These are phyloP conservation scores for Caenorhabditis sp. DNA, from an alignment of 2,888 invertebrate species.

Conservation along the genomic window DNA sequence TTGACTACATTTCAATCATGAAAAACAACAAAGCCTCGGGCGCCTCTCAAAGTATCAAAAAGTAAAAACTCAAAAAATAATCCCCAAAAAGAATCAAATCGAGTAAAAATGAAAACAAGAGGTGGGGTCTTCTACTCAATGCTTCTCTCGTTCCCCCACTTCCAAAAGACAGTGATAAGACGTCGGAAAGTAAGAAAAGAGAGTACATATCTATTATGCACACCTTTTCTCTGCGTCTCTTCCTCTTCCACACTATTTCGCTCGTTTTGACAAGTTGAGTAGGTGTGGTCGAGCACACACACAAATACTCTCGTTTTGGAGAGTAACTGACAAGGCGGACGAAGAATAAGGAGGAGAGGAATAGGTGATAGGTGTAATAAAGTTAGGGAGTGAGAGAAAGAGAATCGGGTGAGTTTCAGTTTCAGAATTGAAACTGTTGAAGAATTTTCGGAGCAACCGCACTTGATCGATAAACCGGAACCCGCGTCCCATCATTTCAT, in stretches of 20 bases:
- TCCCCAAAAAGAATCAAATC: not conserved
- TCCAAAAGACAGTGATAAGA: constrained; percentile 25
- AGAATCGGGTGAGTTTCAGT: not conserved
- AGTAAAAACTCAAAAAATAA: not conserved
- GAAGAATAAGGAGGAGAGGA: not conserved
- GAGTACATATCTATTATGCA: constrained; percentile 46
- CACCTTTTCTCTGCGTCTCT: constrained; percentile 20
- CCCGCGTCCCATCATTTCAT: too few relatives aligned
- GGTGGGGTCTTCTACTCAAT: not conserved
- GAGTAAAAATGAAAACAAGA: not conserved
- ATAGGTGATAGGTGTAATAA: constrained; percentile 5
- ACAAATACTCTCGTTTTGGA: constrained; percentile 36
- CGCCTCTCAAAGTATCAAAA: not conserved
- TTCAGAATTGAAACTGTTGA: too few relatives aligned
- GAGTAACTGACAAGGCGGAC: constrained; percentile 17
- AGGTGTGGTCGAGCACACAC: constrained; percentile 55
- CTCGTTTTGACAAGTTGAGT: constrained; percentile 20
- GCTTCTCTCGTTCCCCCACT: not conserved
- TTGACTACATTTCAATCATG: not conserved
- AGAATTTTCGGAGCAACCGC: too few relatives aligned
- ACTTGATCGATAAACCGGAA: too few relatives aligned
- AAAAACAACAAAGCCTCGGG: not conserved
- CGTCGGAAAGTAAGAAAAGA: constrained; percentile 29
- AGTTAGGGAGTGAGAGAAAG: not conserved
- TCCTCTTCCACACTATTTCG: constrained; percentile 9